These are phyloP conservation scores for Alauda arvensis DNA, from an alignment of 2,797 vertebrate genomes.

Conservation along the genomic window DNA sequence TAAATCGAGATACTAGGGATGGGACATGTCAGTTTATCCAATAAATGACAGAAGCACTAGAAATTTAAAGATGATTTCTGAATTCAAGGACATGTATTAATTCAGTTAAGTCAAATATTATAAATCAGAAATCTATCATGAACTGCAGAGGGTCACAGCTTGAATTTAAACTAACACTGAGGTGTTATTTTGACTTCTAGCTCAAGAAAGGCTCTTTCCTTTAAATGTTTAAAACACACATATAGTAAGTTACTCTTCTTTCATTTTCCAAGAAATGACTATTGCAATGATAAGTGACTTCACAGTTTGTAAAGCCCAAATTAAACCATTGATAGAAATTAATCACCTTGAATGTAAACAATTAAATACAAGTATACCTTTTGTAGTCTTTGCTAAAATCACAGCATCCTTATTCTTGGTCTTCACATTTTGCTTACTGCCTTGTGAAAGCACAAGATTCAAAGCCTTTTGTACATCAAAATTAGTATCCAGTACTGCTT, in stretches of 20 bases:
- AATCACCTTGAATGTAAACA: slow-evolving; percentile 27
- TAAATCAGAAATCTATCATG: not conserved
- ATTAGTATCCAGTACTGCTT: slow-evolving; percentile 82
- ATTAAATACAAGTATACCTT: slow-evolving; percentile 77
- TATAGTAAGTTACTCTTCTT: not conserved
- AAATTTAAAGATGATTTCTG: not conserved
- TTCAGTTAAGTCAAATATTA: not conserved
- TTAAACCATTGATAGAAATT: not conserved
- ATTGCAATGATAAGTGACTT: not conserved
- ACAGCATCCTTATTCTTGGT: slow-evolving; percentile 63
- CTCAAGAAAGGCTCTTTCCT: not conserved
- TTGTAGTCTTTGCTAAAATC: slow-evolving; percentile 68
- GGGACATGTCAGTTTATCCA: not conserved
- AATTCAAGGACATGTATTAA: not conserved
- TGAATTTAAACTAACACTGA: not conserved
- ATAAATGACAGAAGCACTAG: not conserved
- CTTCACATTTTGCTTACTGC: slow-evolving; percentile 68
- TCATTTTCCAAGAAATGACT: slow-evolving; percentile 1
- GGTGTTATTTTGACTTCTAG: not conserved
- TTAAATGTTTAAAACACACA: not conserved
- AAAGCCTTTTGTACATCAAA: slow-evolving; percentile 90
- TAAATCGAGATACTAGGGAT: not conserved
- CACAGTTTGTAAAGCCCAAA: not conserved
- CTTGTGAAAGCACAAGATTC: slow-evolving; percentile 84
- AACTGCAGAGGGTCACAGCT: not conserved